Evolutionary conservation across 2,113 vertebrate genomes (phyloP).

Genomic region (Sakesphorus luctuosus): DNA sequence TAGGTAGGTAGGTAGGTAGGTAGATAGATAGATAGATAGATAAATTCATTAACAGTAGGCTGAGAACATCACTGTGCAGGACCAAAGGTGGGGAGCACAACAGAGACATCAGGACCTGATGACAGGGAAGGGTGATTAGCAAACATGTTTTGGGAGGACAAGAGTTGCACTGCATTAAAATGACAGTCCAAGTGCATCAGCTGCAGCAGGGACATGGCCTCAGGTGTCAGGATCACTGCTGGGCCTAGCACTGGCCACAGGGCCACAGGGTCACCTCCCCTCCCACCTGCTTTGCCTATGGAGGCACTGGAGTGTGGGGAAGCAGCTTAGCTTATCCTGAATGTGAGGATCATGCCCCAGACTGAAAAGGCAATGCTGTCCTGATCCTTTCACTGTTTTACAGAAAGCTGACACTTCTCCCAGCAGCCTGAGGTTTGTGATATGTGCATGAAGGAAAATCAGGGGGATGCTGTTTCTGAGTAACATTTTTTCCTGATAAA

Average conservation of each 20-base stretch:
- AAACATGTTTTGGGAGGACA: not conserved
- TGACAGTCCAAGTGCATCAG: accelerated
- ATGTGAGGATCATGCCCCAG: accelerated
- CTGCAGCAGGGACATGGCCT: too few relatives aligned
- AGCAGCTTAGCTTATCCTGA: not conserved
- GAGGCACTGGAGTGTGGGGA: not conserved
- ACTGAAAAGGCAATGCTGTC: not conserved
- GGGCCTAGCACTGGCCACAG: accelerated
- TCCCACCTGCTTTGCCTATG: accelerated
- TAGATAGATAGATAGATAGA: not conserved
- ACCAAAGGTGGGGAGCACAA: not conserved
- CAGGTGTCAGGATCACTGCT: accelerated
- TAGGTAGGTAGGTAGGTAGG: too few relatives aligned
- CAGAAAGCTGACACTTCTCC: not conserved
- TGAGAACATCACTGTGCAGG: not conserved
- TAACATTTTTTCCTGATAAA: not conserved
- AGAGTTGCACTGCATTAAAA: not conserved
- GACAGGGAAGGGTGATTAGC: not conserved
- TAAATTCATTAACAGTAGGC: not conserved
- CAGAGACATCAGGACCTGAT: accelerated
- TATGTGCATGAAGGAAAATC: not conserved
- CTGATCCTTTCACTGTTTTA: not conserved
- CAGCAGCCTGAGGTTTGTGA: not conserved
- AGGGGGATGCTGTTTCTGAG: not conserved
- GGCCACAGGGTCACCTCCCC: not conserved